Percentiles rank a stretch among this genome's conserved stretches.
Evolutionary conservation across 2,113 vertebrate genomes (phyloP).

Genomic region (Ochotona curzoniae): DNA sequence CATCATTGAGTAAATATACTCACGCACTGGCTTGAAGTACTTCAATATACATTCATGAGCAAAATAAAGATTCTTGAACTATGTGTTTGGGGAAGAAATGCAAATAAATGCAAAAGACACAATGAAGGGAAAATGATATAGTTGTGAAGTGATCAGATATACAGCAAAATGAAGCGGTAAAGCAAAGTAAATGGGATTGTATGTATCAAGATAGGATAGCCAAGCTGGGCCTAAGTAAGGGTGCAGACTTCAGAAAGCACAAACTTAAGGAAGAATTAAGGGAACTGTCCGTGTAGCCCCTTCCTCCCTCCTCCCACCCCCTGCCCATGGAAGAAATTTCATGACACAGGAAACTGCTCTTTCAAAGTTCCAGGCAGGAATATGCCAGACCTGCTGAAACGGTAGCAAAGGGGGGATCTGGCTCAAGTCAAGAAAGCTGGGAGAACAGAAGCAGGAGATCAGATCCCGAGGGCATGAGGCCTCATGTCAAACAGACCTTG

Average conservation of each 20-base stretch:
- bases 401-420: not conserved
- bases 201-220: not conserved
- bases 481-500: not conserved
- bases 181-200: not conserved
- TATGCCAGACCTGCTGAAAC: not conserved
- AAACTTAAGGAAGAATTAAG: not conserved
- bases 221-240: not conserved
- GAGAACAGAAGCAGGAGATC: not conserved
- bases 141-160: not conserved
- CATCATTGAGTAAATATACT: not conserved
- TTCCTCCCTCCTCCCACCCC: too few species aligned
- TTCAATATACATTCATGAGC: not conserved
- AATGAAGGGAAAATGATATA: not conserved
- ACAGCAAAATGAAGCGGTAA: not conserved
- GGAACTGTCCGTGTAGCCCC: not conserved
- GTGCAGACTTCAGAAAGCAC: not conserved
- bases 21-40: not conserved
- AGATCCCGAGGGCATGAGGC: not conserved
- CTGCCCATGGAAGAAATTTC: not conserved
- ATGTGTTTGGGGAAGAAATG: not conserved
- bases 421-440: not conserved
- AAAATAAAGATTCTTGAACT: not conserved
- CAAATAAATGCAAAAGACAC: not conserved
- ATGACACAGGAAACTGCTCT: not conserved
- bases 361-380: not conserved